These are phyloP conservation scores for Eurosta solidaginis DNA, from an alignment of 1,140 invertebrate genomes.

Conservation along the genomic window DNA sequence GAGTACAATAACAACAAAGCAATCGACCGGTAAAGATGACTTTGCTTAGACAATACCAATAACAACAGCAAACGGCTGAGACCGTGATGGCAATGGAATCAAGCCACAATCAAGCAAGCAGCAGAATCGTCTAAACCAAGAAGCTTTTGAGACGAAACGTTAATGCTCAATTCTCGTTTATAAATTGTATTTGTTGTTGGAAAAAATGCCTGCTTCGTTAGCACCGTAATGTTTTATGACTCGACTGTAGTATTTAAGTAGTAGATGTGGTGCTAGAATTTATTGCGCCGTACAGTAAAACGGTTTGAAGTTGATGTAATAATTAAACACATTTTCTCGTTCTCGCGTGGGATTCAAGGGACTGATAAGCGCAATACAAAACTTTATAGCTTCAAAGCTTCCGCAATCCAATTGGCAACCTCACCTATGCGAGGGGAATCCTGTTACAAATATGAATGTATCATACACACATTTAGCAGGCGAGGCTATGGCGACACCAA, in stretches of 20 bases:
- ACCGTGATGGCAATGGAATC: neutral
- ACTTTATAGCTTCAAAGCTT: no score
- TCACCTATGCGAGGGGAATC: no score
- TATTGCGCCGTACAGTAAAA: neutral
- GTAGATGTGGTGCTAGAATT: neutral
- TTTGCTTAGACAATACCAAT: neutral
- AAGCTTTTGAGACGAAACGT: no score
- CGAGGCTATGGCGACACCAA: no score
- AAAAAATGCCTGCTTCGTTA: slow-evolving; percentile 6
- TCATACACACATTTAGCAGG: no score
- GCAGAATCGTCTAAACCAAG: no score
- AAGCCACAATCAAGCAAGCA: neutral
- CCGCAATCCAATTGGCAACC: no score
- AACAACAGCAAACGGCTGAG: neutral
- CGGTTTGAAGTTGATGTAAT: neutral
- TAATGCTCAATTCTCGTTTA: neutral
- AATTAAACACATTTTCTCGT: no score
- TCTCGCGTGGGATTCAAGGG: no score
- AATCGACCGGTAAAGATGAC: slow-evolving; percentile 9
- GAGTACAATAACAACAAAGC: slow-evolving; percentile 13
- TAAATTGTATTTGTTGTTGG: neutral
- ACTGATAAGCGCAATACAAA: no score
- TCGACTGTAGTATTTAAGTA: neutral
- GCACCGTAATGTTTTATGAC: slow-evolving; percentile 6
- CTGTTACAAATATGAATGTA: no score